Evolutionary conservation across 2,888 invertebrate species (phyloP).

Genomic region (Polia nebulosa): DNA sequence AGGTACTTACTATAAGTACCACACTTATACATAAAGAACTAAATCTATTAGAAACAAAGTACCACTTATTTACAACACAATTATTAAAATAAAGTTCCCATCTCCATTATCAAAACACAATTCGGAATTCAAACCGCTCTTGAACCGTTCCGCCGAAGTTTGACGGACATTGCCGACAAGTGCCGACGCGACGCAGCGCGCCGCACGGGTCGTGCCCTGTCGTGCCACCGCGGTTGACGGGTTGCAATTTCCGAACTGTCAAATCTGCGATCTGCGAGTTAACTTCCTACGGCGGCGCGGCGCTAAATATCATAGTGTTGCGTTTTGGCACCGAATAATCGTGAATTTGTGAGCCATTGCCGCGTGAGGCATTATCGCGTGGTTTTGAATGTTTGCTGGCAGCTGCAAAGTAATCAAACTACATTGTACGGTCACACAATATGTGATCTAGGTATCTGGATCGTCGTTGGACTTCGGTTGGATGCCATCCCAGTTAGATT

Average conservation of each 20-base stretch:
- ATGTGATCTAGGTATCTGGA: not conserved
- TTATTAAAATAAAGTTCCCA: constrained; percentile 33
- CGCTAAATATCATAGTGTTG: constrained; percentile 50
- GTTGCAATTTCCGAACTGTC: constrained; percentile 84
- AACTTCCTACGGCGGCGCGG: constrained; percentile 39
- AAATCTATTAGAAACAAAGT: too few relatives aligned
- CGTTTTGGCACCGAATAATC: constrained; percentile 39
- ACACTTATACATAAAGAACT: too few relatives aligned
- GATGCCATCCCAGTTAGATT: not conserved
- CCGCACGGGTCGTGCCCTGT: constrained; percentile 26
- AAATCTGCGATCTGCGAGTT: constrained; percentile 49
- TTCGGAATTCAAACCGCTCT: constrained; percentile 46
- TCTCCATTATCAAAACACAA: constrained; percentile 50
- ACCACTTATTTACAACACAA: constrained; percentile 10
- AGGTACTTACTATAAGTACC: not conserved
- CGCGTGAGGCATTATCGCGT: constrained; percentile 26
- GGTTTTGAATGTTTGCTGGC: constrained; percentile 29
- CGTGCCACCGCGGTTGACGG: constrained; percentile 64
- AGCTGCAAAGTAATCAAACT: constrained; percentile 22
- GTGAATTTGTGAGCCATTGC: constrained; percentile 36
- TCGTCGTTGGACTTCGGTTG: not conserved
- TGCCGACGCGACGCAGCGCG: constrained; percentile 26
- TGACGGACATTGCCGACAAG: constrained; percentile 54
- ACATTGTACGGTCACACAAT: not conserved
- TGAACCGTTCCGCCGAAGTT: constrained; percentile 41